phyloP scores from a whole-genome alignment of 2,888 invertebrate genomes.

The Thysanoteuthis rhombus region DNA sequence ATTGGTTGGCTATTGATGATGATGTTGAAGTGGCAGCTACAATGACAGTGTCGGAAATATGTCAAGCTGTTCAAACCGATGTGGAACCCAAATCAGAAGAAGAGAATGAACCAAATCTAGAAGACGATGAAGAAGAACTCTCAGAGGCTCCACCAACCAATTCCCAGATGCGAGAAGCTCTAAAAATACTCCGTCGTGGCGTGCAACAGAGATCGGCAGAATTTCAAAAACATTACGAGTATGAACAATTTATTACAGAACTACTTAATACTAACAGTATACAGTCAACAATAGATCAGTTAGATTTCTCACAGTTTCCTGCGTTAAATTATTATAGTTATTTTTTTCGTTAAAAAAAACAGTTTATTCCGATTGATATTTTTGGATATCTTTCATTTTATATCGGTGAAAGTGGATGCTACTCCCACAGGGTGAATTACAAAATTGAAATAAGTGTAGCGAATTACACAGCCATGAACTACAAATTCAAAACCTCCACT shows the following conservation, averaged over 20 bases:
- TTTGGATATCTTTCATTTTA: too few species aligned
- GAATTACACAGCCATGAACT: too few species aligned
- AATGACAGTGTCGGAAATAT: not conserved
- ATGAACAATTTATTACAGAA: not conserved
- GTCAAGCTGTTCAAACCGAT: not conserved
- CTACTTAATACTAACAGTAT: too few species aligned
- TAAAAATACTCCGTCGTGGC: slow-evolving; percentile 13
- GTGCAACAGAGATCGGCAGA: not conserved
- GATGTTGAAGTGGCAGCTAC: not conserved
- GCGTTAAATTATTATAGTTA: too few species aligned
- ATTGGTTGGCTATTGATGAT: not conserved
- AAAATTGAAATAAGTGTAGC: too few species aligned
- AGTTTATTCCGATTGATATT: too few species aligned
- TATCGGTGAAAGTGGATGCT: too few species aligned
- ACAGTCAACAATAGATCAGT: too few species aligned
- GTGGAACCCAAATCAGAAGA: not conserved
- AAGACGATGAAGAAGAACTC: not conserved
- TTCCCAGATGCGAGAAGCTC: not conserved
- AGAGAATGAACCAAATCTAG: not conserved
- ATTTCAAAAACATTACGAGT: slow-evolving; percentile 1
- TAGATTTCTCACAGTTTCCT: too few species aligned
- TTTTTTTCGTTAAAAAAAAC: too few species aligned
- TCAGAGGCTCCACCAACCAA: not conserved
- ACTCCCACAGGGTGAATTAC: too few species aligned
- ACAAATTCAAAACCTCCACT: too few species aligned